Evolutionary conservation across 2,797 vertebrate genomes (phyloP).

Genomic region (Myotis pilosus): DNA sequence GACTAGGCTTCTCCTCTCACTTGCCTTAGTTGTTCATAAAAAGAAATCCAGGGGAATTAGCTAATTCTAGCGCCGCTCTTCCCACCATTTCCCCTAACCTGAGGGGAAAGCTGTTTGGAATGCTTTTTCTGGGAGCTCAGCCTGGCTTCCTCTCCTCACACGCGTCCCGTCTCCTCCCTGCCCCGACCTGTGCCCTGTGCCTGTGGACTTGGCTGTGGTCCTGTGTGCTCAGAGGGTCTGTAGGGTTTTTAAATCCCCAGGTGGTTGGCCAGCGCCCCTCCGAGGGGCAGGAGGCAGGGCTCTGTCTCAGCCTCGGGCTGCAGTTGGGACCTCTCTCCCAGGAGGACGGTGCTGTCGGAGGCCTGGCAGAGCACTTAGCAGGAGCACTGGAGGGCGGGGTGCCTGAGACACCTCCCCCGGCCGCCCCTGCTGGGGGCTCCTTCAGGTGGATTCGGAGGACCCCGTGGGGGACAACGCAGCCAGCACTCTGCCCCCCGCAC

Average conservation of each 20-base stretch:
- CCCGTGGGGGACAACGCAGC: rapidly evolving
- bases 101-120: background rate
- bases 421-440: background rate
- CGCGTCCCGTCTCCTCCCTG: rapidly evolving
- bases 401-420: background rate
- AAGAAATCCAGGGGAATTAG: background rate
- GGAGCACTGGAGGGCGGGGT: background rate
- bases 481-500: background rate
- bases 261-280: background rate
- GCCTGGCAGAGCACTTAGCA: background rate
- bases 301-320: background rate
- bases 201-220: background rate
- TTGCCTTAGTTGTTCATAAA: background rate
- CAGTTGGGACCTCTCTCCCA: background rate
- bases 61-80: background rate
- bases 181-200: background rate
- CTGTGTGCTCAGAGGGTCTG: background rate
- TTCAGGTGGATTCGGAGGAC: background rate
- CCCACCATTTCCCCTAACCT: background rate
- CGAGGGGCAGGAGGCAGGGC: background rate
- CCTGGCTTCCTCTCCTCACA: background rate
- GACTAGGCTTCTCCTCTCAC: background rate
- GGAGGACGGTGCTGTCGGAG: background rate
- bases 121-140: background rate
- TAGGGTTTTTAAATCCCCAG: background rate